Evolutionary conservation across 2,888 invertebrate species (phyloP).

Genomic region (Diaphora mendica): DNA sequence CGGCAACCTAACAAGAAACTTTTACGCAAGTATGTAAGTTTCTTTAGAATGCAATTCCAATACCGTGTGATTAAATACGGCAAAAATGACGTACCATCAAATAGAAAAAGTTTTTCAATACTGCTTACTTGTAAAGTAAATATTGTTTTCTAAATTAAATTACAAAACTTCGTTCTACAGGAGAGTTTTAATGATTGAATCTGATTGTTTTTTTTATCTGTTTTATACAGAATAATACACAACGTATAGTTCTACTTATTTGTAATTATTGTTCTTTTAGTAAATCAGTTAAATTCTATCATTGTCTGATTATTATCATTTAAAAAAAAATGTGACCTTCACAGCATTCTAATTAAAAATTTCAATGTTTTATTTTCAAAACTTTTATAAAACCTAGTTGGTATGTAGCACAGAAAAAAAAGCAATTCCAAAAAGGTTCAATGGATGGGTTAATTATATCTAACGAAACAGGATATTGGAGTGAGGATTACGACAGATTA

Average conservation of each 20-base stretch:
- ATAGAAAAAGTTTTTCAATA: not conserved
- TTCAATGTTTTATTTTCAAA: not conserved
- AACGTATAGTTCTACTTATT: not conserved
- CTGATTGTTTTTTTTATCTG: not conserved
- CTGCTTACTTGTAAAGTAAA: not conserved
- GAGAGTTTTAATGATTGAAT: not conserved
- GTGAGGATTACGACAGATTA: conserved; percentile 6
- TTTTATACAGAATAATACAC: too few relatives aligned
- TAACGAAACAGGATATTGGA: not conserved
- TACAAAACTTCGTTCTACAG: too few relatives aligned
- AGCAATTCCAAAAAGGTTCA: not conserved
- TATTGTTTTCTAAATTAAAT: too few relatives aligned
- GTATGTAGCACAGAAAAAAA: not conserved
- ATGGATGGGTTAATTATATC: not conserved
- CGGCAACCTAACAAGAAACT: not conserved
- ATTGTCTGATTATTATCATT: not conserved
- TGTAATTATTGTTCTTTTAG: not conserved
- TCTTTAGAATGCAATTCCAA: not conserved
- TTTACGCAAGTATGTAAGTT: not conserved
- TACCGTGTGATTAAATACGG: not conserved
- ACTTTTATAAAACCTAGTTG: not conserved
- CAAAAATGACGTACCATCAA: not conserved
- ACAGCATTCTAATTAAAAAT: not conserved
- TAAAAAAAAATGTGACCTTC: not conserved
- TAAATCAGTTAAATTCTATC: not conserved